Conservation (phyloP, 2,888 invertebrate species). For the Acrobasis suavella region DNA sequence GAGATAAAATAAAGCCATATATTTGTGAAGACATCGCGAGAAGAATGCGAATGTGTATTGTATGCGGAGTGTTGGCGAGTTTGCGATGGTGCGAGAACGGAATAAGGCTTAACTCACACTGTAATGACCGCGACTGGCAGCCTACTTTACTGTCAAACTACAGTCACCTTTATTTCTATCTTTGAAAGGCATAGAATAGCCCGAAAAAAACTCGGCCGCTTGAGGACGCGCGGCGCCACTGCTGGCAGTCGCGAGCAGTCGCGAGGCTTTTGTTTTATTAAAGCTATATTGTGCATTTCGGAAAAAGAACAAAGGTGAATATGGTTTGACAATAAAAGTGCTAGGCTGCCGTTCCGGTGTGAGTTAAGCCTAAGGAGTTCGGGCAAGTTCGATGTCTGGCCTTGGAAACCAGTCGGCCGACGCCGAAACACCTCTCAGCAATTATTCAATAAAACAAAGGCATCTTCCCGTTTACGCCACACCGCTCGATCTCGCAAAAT, state of each 20-base stretch:
- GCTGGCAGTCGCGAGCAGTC: too few relatives aligned
- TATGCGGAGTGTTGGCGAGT: slow-evolving; percentile 21
- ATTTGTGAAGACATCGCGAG: slow-evolving; percentile 14
- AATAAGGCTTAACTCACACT: slow-evolving; percentile 42
- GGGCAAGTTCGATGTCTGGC: slow-evolving; percentile 79
- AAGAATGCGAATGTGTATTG: slow-evolving; percentile 33
- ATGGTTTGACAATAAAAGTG: too few relatives aligned
- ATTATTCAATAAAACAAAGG: slow-evolving; percentile 82
- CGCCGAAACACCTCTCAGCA: slow-evolving; percentile 79
- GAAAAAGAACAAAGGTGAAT: too few relatives aligned
- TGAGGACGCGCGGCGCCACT: too few relatives aligned
- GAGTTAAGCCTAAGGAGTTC: slow-evolving; percentile 18
- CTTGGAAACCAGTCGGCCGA: slow-evolving; percentile 79
- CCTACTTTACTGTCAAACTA: too few relatives aligned
- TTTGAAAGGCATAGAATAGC: too few relatives aligned
- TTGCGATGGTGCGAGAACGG: slow-evolving; percentile 35
- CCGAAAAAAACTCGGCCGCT: too few relatives aligned
- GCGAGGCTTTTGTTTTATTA: too few relatives aligned
- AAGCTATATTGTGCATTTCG: too few relatives aligned
- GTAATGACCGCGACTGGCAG: too few relatives aligned
- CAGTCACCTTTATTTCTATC: too few relatives aligned
- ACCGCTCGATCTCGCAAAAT: slow-evolving; percentile 60
- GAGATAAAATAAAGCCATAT: slow-evolving; percentile 2
- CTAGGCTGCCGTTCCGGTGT: too few relatives aligned
- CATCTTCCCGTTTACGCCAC: slow-evolving; percentile 61